Percentiles rank a stretch among this genome's conserved stretches.
These are phyloP conservation scores for Chaetura pelagica DNA, from an alignment of 2,113 vertebrate genomes.

Conservation along the genomic window DNA sequence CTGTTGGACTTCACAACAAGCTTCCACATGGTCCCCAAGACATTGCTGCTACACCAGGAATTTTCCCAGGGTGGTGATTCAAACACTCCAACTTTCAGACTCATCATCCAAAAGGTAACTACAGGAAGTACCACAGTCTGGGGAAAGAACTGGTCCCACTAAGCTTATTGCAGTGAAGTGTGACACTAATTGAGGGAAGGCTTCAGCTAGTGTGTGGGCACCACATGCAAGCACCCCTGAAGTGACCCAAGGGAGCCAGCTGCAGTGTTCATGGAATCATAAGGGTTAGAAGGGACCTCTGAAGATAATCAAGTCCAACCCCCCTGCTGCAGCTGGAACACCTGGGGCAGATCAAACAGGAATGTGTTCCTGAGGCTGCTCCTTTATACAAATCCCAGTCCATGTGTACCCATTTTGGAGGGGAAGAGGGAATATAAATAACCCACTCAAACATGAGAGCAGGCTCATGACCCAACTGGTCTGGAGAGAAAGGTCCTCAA, in stretches of 20 bases:
- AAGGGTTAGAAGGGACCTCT: too few species aligned
- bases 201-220: not conserved
- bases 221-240: not conserved
- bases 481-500: not conserved
- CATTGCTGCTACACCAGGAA: not conserved
- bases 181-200: not conserved
- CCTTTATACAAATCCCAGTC: not conserved
- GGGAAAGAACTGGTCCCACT: not conserved
- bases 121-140: not conserved
- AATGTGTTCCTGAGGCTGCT: not conserved
- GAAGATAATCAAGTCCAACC: too few species aligned
- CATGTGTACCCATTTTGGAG: not conserved
- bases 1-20: not conserved
- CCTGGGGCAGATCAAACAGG: too few species aligned
- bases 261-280: not conserved
- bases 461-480: not conserved
- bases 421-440: not conserved
- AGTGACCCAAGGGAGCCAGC: not conserved
- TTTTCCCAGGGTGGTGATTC: not conserved
- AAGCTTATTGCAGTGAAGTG: not conserved
- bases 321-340: too few species aligned
- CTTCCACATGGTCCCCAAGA: not conserved
- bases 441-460: rapidly evolving
- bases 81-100: not conserved
- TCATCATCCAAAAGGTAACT: not conserved